Base-by-base conservation (phyloP, 2,797 vertebrate genomes). In the Apodemus agrarius region DNA sequence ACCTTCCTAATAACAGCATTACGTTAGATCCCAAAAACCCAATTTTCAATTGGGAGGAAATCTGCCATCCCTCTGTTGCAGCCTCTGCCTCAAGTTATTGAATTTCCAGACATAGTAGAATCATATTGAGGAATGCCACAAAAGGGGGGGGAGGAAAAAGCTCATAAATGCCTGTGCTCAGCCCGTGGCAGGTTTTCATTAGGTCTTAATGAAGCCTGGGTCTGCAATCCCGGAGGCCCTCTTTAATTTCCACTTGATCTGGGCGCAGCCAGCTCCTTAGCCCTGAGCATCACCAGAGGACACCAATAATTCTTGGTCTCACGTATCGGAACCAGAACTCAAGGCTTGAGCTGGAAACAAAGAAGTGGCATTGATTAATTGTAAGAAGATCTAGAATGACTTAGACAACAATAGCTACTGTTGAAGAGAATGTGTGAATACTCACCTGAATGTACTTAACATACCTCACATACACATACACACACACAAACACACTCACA, bases 161-260 rank as follows among this genome's bases (percentile, higher is more conserved):
- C 69, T 95, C 61, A 2, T 86, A 76, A 92, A 81, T 0, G 0
- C 88, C 26, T 13, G 19, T 78, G 83, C 89, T 74, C 17, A 57
- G 43, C 88, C 94, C 29, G 1, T 74, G 90, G 84, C 88, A 93
- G 84, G 57, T 93, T 97, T 94, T 93, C 93, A 76, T 86, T 93
- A 92, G 85, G 74, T 96, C 92, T 94, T 80, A 78, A 91, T 97
- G 95, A 96, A 97, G 72, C 91, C 54, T 34, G 65, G 76, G 54
- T n/a, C 63, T 69, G 87, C 16, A n/a, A 40, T 90, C 95, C 89
- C 75, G 0, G 0, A 87, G 94, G 93, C 31, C 80, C 37, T 89
- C 94, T 92, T 78, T 40, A 86, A 93, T 97, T 94, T 91, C 91
- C 93, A 67, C 83, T 90, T 78, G 94, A 93, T 97, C 83, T 13